Evolutionary conservation across 2,113 vertebrate genomes (phyloP), one percentile per base, ranked within the genome.

Genomic region (Lasiurus cinereus): DNA sequence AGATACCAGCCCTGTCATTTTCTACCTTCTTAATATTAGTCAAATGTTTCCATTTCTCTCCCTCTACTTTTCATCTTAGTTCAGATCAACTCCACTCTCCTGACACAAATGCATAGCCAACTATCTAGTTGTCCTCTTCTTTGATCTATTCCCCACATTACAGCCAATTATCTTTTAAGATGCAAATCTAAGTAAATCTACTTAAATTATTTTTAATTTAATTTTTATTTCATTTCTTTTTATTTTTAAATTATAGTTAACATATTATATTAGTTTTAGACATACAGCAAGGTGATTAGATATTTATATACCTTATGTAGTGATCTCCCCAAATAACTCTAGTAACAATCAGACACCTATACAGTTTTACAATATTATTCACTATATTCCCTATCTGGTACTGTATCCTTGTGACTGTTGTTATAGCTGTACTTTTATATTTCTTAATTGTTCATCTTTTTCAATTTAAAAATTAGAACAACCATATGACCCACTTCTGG

Each of bases 141-240:
- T 14, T 54, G 66, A n/a, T 73, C 19, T 6, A 59, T 24, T 52
- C 11, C 24, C 24, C 31, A 36, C 18, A 56, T 52, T 18, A 88
- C 4, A 94, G 31, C 22, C 43, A 88, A 43, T 22, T 1, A 21
- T 16, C 33, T 84, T 69, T 29, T 83, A 79, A 94, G 62, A 4
- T 72, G 11, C 19, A 94, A 72, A 83, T 77, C 19, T 83, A 83
- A 76, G 76, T 31, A 87, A 86, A 72, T 46, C 33, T 89, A n/a
- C 27, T 77, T 74, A 33, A 87, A 85, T 80, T 56, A 27, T 84
- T 77, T 69, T 29, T 76, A 5, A 76, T 77, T 77, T 19, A 31
- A 76, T 31, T 50, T 46, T 48, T 48, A 46, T 46, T 74, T 48
- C 29, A 29, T 31, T 74, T 48, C 14, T 50, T 52, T 72, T 39